Percentiles rank a stretch among this genome's conserved stretches.
phyloP scores from a whole-genome alignment of 2,113 vertebrate species.

The Tenebrosternarchus preto region DNA sequence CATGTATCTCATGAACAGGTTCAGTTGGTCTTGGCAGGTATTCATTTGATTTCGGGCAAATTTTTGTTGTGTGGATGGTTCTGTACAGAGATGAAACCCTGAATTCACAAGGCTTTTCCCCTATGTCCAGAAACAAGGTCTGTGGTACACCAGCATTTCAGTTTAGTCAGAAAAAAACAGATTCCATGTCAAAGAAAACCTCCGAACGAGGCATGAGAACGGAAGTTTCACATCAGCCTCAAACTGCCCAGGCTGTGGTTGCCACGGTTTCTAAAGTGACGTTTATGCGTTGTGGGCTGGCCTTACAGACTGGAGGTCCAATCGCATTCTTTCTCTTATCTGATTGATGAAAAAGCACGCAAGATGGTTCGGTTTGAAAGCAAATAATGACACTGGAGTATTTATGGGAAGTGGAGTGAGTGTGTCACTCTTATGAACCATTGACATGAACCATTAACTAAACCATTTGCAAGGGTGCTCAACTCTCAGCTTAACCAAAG shows the following conservation, averaged over 20 bases:
- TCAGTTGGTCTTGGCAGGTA: not conserved
- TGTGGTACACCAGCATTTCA: not conserved
- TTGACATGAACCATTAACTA: not conserved
- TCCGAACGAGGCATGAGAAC: not conserved
- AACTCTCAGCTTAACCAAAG: not conserved
- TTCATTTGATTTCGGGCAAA: not conserved
- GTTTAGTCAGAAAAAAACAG: not conserved
- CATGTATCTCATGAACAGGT: not conserved
- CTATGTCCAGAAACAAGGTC: not conserved
- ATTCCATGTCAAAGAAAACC: not conserved
- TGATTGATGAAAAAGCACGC: not conserved
- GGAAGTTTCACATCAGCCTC: conserved; percentile 3
- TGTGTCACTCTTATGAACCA: not conserved
- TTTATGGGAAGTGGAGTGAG: not conserved
- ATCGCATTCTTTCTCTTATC: conserved; percentile 14
- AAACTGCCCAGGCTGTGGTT: not conserved
- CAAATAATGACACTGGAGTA: not conserved
- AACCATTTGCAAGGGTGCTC: not conserved
- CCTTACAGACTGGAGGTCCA: conserved; percentile 4
- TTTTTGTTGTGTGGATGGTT: not conserved
- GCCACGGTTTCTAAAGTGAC: conserved; percentile 2
- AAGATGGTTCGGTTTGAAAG: not conserved
- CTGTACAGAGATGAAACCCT: not conserved
- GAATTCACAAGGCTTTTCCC: not conserved
- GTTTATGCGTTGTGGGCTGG: not conserved